These are phyloP conservation scores for Unio delphinus DNA, from an alignment of 2,888 invertebrate species.

Conservation along the genomic window DNA sequence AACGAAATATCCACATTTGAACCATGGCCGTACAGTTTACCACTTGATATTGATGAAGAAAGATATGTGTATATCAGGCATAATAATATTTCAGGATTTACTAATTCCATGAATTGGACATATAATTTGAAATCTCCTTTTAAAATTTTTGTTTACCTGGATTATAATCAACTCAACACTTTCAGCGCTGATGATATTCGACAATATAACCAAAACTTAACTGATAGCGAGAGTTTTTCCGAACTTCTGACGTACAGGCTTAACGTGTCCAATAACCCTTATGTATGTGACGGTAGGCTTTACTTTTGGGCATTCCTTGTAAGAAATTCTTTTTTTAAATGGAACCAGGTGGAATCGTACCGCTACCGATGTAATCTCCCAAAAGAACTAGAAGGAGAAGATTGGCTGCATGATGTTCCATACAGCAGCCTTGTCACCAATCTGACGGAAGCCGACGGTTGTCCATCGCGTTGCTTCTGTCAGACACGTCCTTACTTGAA, in stretches of 20 bases:
- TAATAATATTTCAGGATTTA: slow-evolving; percentile 24
- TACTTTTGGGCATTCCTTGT: slow-evolving; percentile 14
- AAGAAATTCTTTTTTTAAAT: slow-evolving; percentile 28
- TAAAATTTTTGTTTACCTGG: slow-evolving; percentile 23
- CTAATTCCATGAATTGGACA: slow-evolving; percentile 35
- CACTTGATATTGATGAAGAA: slow-evolving; percentile 5
- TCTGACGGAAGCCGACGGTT: slow-evolving; percentile 10
- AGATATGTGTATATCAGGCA: slow-evolving; percentile 23
- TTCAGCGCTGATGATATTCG: slow-evolving; percentile 4
- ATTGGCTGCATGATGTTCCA: slow-evolving; percentile 35
- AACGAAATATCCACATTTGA: slow-evolving; percentile 32
- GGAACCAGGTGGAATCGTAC: slow-evolving; percentile 24
- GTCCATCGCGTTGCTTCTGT: slow-evolving; percentile 35
- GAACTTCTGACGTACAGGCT: slow-evolving; percentile 11
- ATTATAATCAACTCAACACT: slow-evolving; percentile 20
- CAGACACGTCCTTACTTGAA: slow-evolving; percentile 29
- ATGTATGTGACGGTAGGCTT: slow-evolving; percentile 33
- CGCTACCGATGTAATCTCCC: slow-evolving; percentile 29
- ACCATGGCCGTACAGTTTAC: slow-evolving; percentile 37
- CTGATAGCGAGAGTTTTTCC: slow-evolving; percentile 4
- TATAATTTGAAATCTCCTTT: slow-evolving; percentile 29
- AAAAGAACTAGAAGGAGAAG: slow-evolving; percentile 12
- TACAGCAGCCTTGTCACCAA: slow-evolving; percentile 30
- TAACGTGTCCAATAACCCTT: slow-evolving; percentile 33
- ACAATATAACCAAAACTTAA: slow-evolving; percentile 9